Base-by-base conservation (phyloP, 2,797 vertebrate species). In the Avahi laniger region DNA sequence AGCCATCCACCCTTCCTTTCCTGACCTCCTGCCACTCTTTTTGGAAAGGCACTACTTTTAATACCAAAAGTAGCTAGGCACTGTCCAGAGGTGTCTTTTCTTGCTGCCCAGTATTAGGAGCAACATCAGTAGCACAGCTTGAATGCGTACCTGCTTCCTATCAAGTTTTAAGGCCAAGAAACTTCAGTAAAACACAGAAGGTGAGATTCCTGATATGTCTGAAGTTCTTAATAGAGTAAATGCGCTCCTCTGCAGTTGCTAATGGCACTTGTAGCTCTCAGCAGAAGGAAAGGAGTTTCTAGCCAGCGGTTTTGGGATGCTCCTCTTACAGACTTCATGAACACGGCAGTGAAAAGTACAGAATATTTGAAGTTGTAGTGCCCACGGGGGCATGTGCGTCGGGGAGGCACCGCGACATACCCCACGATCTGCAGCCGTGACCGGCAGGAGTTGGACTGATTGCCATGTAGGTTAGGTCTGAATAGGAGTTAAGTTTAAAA, bases 401-500 rank as follows among this genome's bases (percentile, higher is more conserved):
- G 38, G 3, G 28, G 48, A 28, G 7, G 41, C 6, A n/a, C 73
- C 20, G 20, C 6, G 15, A 2, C 8, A 2, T 0, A 2, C 50
- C 24, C 63, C 63, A 24, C 4, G 50, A n/a, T 12, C 52, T 18
- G 17, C 7, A 22, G 1, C 18, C 65, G 2, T 7, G 11, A 9
- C 20, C 46, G 0, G 26, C 4, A 17, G 33, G 5, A 18, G 30
- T 28, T 35, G 20, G 65, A n/a, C 33, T 28, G 9, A 28, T 5
- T n/a, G 9, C 6, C 41, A 3, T 18, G 33, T 50, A 1, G 26
- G 1, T 18, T 4, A 9, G 24, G 50, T 17, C 24, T 73, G 38
- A 75, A 7, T 3, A 5, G 61, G 28, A 54, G 2, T 12, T 35
- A 17, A 48, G 67, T 82, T 63, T 52, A 28, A n/a, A 69, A 33